Evolutionary conservation across 2,888 invertebrate species (phyloP).

Genomic region (Crossocerus cetratus): DNA sequence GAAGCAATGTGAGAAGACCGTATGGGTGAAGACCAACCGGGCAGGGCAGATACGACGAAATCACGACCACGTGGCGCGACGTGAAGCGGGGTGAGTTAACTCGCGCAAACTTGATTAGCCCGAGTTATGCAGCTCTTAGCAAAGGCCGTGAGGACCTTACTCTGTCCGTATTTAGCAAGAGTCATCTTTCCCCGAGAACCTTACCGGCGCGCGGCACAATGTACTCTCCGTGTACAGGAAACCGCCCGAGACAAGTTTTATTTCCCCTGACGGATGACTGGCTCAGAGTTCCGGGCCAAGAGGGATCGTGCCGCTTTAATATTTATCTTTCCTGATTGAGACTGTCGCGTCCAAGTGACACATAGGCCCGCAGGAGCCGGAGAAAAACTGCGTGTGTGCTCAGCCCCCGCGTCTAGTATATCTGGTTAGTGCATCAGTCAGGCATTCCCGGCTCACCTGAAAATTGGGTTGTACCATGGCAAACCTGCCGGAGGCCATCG

Average conservation of each 20-base stretch:
- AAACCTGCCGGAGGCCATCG: conserved; percentile 19
- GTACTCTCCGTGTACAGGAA: no score
- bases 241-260: no score
- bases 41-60: conserved; percentile 67
- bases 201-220: no score
- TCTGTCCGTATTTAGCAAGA: background rate
- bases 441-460: background rate
- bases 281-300: no score
- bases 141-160: background rate
- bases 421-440: background rate
- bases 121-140: background rate
- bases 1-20: conserved; percentile 63
- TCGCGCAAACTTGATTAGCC: background rate
- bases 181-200: no score
- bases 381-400: background rate
- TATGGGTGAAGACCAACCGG: conserved; percentile 59
- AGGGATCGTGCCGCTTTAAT: background rate
- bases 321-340: background rate
- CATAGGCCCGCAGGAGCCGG: background rate
- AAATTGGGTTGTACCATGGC: conserved; percentile 27
- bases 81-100: conserved; percentile 72
- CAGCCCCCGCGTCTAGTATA: background rate
- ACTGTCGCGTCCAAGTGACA: background rate
- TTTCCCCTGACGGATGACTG: no score
- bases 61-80: conserved; percentile 75